phyloP scores from a whole-genome alignment of 2,888 invertebrate genomes.

The Luffia ferchaultella region DNA sequence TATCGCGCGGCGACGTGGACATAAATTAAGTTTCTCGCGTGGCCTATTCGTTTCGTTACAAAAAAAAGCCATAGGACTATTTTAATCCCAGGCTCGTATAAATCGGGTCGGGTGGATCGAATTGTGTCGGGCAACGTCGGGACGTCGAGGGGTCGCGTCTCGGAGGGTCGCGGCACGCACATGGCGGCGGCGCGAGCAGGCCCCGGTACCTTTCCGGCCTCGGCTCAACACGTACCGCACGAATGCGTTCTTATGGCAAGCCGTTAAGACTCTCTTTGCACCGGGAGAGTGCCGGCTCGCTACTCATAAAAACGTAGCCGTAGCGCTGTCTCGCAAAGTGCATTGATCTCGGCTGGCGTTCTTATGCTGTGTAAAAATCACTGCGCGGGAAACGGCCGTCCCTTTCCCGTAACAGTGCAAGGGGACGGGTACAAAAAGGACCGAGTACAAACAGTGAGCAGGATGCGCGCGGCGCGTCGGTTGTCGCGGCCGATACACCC shows the following conservation, averaged over 20 bases:
- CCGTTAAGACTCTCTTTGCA: conserved; percentile 40
- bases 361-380: conserved; percentile 61
- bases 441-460: conserved; percentile 34
- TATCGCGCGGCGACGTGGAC: not conserved
- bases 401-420: conserved; percentile 28
- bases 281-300: conserved; percentile 30
- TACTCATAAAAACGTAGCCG: conserved; percentile 52
- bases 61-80: not conserved
- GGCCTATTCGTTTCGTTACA: not conserved
- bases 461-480: conserved; percentile 44
- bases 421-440: conserved; percentile 12
- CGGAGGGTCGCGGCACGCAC: conserved; percentile 51
- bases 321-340: conserved; percentile 55
- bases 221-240: conserved; percentile 12
- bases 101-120: not conserved
- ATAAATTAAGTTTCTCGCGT: not conserved
- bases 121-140: not conserved
- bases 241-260: conserved; percentile 37
- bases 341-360: conserved; percentile 62
- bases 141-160: not conserved
- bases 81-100: not conserved
- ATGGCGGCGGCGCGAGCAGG: conserved; percentile 36
- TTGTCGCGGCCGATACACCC: conserved; percentile 58
- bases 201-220: conserved; percentile 11
- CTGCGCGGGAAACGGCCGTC: conserved; percentile 51